Base-by-base conservation (phyloP, 2,888 invertebrate genomes). In the Anagyrus pseudococci region DNA sequence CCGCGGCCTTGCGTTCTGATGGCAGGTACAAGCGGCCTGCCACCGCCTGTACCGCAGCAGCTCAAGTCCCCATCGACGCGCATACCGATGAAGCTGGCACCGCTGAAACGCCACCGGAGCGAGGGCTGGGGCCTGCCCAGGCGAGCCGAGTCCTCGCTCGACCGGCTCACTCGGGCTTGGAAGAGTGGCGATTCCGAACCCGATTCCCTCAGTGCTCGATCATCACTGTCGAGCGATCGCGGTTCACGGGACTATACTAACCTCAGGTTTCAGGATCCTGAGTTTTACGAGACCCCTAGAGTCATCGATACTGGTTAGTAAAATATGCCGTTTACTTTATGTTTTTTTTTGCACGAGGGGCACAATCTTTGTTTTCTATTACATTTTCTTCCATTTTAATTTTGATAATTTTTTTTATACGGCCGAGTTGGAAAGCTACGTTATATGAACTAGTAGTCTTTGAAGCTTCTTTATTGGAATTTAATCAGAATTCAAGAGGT, bases 201-300 rank as follows among this genome's bases (percentile, higher is more conserved):
- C n/a, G 17, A 58, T 15, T 40, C 53, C 4, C 50, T 46, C 56
- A 58, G 57, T 8, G 10, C 37, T 0, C 13, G 47, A 10, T 64
- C 63, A 2, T 71, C 74, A 3, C 20, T 74, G 47, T 71, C 74
- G 48, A 73, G 68, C 15, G 78, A 81, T 66, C 73, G 79, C 4
- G 69, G 72, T 1, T 67, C 75, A n/a, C 69, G 79, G 17, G 79
- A 81, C 56, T 81, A 80, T 59, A 79, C 77, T 2, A 80, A 78
- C 56, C 62, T 79, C 13, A 68, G 71, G 19, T 78, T 77, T 66
- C 78, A 78, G 61, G 79, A 81, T 63, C 80, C 80, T 0, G 73
- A 71, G 48, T 81, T 81, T 66, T 80, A 76, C 67, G 75, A 80
- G 41, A 77, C 75, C 19, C 80, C 80, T 0, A 72, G 70, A 40